Base-by-base conservation (phyloP, 1,140 invertebrate species). In the Zaprionus africanus region DNA sequence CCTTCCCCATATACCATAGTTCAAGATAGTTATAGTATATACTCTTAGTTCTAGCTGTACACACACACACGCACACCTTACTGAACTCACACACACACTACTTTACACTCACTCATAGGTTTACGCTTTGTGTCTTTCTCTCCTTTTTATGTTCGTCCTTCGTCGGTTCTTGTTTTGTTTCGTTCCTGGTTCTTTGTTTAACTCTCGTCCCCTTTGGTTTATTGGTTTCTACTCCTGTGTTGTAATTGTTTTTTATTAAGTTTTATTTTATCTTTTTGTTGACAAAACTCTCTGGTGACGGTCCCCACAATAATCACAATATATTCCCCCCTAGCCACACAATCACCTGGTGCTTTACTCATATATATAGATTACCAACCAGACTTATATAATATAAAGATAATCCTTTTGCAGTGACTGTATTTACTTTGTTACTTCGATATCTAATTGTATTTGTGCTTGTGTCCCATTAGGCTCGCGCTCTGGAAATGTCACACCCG, bases 401-500 rank as follows among this genome's bases (percentile, higher is more conserved):
- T 38, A 41, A 19, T 24, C 43, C 22, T 22, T 11, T 41, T 49
- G 6, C 43, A 56, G 24, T 46, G 2, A 9, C 9, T 19, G 0
- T 46, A 9, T 17, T 46, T 3, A 46, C 6, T 3, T 17, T 9
- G n/a, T 12, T 31, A n/a, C 9, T 38, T 38, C 5, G 13, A 51
- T 51, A 46, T 49, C 22, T 5, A 49, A 26, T 46, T 58, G 61
- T 83, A 73, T 78, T 57, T 69, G 22, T 64, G 36, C n/a, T 49
- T 46, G 15, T 4, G 49, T 36, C 26, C 13, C 13, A 54, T 54
- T 81, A 92, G 90, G 91, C 79, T 92, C 91, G 43, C 84, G 95
- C 75, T 96, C 96, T 80, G 96, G 96, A 73, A 96, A 96, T 92
- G 95, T 94, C 80, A 96, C 95, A 73, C 95, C 95, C 60, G 95